Percentiles rank a stretch among this genome's conserved stretches.
Conservation (phyloP, 1,140 invertebrate species). For the Cherax destructor region DNA sequence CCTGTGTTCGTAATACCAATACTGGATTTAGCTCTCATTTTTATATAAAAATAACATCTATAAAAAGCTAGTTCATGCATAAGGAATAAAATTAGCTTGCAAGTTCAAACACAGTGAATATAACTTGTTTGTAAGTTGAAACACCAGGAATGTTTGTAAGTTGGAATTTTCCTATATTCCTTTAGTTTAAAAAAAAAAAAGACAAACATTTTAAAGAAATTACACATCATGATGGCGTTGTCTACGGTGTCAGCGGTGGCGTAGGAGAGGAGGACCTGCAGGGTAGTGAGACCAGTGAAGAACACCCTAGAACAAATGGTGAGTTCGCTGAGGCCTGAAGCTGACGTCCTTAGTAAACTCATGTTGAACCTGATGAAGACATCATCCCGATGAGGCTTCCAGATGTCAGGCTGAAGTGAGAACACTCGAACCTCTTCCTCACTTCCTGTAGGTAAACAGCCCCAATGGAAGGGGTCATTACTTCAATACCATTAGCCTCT, state of each 20-base stretch:
- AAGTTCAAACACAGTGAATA: no score
- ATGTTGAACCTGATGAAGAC: conserved; percentile 48
- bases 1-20: no score
- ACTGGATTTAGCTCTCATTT: no score
- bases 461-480: no score
- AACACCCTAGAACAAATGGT: conserved; percentile 25
- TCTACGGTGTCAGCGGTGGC: conserved; percentile 32
- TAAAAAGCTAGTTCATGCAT: no score
- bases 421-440: background rate
- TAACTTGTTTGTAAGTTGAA: no score
- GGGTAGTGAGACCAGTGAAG: conserved; percentile 5
- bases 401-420: conserved; percentile 40
- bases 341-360: conserved; percentile 11
- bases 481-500: no score
- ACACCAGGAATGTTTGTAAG: no score
- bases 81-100: no score
- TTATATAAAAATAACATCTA: no score
- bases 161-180: no score
- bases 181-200: no score
- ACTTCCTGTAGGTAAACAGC: background rate
- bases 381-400: conserved; percentile 25
- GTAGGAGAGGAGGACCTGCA: conserved; percentile 37
- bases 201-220: background rate
- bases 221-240: conserved; percentile 48
- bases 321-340: conserved; percentile 5